phyloP scores from a whole-genome alignment of 2,797 vertebrate genomes.

The Tokudaia tokunoshimensis region DNA sequence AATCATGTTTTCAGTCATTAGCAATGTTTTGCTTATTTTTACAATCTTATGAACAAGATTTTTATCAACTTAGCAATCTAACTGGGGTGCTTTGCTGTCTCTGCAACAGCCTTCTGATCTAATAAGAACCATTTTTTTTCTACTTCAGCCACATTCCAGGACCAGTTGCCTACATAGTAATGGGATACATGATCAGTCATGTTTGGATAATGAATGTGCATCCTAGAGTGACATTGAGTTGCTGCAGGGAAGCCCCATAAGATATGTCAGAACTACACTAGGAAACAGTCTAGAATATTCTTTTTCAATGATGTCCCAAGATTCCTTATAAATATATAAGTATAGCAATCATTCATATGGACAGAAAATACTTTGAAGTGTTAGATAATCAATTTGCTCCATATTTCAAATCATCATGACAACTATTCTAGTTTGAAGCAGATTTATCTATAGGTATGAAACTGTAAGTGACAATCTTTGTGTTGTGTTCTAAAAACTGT shows the following conservation, averaged over 20 bases:
- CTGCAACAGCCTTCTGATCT: neutral
- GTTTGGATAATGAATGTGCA: neutral
- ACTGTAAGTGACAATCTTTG: neutral
- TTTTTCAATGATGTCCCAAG: neutral
- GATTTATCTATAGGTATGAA: neutral
- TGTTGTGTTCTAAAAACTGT: neutral
- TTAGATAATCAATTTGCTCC: neutral
- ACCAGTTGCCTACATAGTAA: neutral
- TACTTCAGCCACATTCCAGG: neutral
- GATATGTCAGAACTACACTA: neutral
- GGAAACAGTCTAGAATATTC: neutral
- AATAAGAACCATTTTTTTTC: neutral
- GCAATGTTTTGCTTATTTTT: neutral
- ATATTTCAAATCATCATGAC: conserved; percentile 10
- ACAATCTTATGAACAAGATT: neutral
- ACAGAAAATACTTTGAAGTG: neutral
- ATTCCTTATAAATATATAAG: neutral
- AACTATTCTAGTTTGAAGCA: neutral
- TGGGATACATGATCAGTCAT: neutral
- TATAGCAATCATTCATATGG: neutral
- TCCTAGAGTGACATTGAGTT: neutral
- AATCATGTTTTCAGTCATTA: neutral
- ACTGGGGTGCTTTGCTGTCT: neutral
- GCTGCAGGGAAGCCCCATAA: neutral
- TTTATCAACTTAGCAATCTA: neutral